phyloP scores from a whole-genome alignment of 2,888 invertebrate genomes.

The Arctia plantaginis region DNA sequence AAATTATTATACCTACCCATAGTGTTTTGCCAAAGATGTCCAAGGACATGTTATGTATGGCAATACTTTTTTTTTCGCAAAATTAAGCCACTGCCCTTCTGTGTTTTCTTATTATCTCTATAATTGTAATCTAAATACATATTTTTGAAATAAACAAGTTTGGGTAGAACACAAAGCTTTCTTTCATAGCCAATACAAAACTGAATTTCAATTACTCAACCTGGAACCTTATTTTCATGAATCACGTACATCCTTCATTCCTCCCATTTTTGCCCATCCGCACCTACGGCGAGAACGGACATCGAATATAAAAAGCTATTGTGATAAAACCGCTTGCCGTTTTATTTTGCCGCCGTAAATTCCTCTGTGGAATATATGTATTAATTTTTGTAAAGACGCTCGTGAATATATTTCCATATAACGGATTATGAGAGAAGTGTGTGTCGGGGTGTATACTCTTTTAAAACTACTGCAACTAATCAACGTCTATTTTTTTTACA shows the following conservation, averaged over 20 bases:
- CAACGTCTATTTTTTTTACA: too few relatives aligned
- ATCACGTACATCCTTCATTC: slow-evolving; percentile 17
- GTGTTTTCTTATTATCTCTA: too few relatives aligned
- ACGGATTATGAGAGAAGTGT: neutral
- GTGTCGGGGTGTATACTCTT: too few relatives aligned
- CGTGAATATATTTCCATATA: neutral
- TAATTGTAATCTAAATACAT: too few relatives aligned
- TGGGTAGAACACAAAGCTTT: neutral
- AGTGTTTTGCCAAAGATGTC: too few relatives aligned
- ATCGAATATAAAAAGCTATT: slow-evolving; percentile 24
- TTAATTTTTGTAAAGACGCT: slow-evolving; percentile 3
- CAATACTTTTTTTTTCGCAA: too few relatives aligned
- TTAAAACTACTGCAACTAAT: too few relatives aligned
- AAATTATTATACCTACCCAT: neutral
- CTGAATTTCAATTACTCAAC: slow-evolving; percentile 11
- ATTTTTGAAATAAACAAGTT: too few relatives aligned
- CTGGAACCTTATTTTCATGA: slow-evolving; percentile 15
- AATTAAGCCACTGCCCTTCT: too few relatives aligned
- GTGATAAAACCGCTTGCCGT: slow-evolving; percentile 14
- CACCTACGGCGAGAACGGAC: slow-evolving; percentile 19
- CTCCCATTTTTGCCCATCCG: slow-evolving; percentile 16
- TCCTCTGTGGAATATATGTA: neutral
- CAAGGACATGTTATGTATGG: too few relatives aligned
- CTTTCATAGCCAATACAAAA: neutral
- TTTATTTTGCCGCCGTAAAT: slow-evolving; percentile 18